Base-by-base conservation (phyloP, 2,113 vertebrate species). In the Mustela nigripes region DNA sequence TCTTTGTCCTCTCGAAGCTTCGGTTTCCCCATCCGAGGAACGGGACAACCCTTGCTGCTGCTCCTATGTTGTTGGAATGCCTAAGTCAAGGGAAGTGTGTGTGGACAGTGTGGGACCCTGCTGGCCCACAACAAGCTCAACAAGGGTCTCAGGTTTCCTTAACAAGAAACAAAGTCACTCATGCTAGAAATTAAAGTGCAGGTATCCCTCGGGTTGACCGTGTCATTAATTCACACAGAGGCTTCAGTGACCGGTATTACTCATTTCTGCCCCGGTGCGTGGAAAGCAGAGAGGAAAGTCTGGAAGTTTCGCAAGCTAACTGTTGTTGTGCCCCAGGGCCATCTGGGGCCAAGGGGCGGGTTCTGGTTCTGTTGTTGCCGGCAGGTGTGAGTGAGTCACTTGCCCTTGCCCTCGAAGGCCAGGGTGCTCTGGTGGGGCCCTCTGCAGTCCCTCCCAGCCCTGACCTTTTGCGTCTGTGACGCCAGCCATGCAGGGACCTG, bases 291-390 rank as follows among this genome's bases (percentile, higher is more conserved):
- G 50, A 33, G 76, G 26, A n/a, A 56, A 69, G 39, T 58, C 87
- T 73, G 22, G 36, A 86, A 76, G 31, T 19, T 60, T 65, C 39
- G 36, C 7, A 14, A 36, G 48, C 45, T 26, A 24, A 60, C 28
- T 2, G 9, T 12, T 48, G 39, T 22, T 50, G 24, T 58, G 19
- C 39, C n/a, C 7, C 0, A 2, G n/a, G 5, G 10, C 50, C 8
- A 0, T 63, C 65, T 0, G 10, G 1, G 31, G 65, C 45, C 22
- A 1, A 0, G 33, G n/a, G 7, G 16, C 45, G n/a, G 33, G n/a
- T 39, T 96, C n/a, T 45, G 8, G 28, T 24, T 63, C 65, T 42
- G 19, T 0, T 7, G 22, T 67, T 22, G 19, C n/a, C 4, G 24
- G 22, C 36, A 3, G 42, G 18, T 62, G 11, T 28, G 7, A 39